Evolutionary conservation across 2,797 vertebrate genomes (phyloP), one percentile per base, ranked within the genome.

Genomic region (Hoplostethus atlanticus): DNA sequence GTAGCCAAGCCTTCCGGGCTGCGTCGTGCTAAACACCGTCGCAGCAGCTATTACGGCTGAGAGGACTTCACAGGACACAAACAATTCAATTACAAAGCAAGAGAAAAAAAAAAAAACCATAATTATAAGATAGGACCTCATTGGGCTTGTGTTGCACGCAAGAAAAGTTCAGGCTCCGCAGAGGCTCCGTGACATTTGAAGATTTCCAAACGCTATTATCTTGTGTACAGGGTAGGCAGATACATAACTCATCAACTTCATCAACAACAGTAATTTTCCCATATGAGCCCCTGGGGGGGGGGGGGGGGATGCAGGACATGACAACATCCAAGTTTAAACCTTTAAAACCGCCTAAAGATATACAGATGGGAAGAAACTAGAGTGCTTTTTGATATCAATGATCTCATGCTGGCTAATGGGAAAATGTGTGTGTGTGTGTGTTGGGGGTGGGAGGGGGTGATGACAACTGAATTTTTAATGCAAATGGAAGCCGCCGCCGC

Each of bases 1-100:
- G 69, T 3, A 57, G 59, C 10, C 34, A 5, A 76, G 64, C 75
- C 85, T 79, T 51, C 69, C 53, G 76, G 69, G 62, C 46, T 42
- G 48, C 42, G 36, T 59, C 47, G 46, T 69, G 21, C 21, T 58
- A 15, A 77, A 81, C 40, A 38, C 9, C 28, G 34, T 59, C 59
- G 70, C 38, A 44, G 15, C 21, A 50, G 25, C 31, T 16, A 31
- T 38, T 31, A 61, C 36, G 36, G 66, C 12, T 28, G 9, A 69
- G 38, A 48, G 28, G 68, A 68, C 59, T 30, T 31, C 0, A 2
- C 0, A 40, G 21, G 21, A 11, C 9, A 53, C 2, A 53, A 53
- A 53, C 25, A 53, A 28, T 53, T 53, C 17, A n/a, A 25, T 52
- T 52, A 53, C 3, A 13, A 30, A 21, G n/a, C 25, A 53, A 28